phyloP scores from a whole-genome alignment of 2,797 vertebrate species.

The Sebastes oblongus region DNA sequence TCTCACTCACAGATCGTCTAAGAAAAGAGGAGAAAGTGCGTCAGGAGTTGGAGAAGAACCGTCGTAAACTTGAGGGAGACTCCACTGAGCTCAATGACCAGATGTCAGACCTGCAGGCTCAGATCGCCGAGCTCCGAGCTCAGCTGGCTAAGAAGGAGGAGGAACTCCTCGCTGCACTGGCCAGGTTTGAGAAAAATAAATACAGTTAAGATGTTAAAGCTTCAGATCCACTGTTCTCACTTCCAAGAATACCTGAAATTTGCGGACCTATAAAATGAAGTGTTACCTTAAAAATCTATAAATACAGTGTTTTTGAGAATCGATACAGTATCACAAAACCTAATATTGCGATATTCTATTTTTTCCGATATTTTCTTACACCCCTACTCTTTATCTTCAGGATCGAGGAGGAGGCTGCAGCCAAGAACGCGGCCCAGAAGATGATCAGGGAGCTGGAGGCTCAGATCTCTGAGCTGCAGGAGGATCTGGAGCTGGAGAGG shows the following conservation, averaged over 20 bases:
- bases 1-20: constrained; percentile 84
- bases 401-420: constrained; percentile 91
- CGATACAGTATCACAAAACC: too few species aligned
- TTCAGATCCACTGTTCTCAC: neutral
- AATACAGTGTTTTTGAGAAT: too few species aligned
- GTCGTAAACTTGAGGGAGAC: constrained; percentile 95
- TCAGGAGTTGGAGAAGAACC: constrained; percentile 95
- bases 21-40: constrained; percentile 93
- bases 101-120: constrained; percentile 93
- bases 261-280: too few species aligned
- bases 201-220: neutral
- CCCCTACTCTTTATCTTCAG: constrained; percentile 64
- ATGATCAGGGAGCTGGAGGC: constrained; percentile 94
- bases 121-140: constrained; percentile 93
- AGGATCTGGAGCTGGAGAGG: constrained; percentile 94
- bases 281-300: too few species aligned
- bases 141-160: constrained; percentile 97
- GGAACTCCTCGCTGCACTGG: constrained; percentile 90
- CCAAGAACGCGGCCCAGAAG: constrained; percentile 93
- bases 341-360: too few species aligned
- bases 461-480: constrained; percentile 93
- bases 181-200: constrained; percentile 79
- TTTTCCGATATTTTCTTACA: neutral
- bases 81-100: constrained; percentile 92
- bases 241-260: too few species aligned